Evolutionary conservation across 1,140 invertebrate genomes (phyloP).

Genomic region (Mercenaria mercenaria): DNA sequence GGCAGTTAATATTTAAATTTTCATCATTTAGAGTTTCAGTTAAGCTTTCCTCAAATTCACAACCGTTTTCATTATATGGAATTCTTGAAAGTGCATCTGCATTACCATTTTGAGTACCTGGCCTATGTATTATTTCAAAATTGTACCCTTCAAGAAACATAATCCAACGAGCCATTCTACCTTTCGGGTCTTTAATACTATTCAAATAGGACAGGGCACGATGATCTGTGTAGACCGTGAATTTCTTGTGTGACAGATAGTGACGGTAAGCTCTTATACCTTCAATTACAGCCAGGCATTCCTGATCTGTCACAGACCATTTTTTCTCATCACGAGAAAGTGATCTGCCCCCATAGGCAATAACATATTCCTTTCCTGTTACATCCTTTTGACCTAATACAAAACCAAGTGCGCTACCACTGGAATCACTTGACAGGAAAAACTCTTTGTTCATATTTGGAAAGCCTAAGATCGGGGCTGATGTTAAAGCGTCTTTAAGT

Average conservation of each 20-base stretch:
- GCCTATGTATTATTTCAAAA: constrained; percentile 44
- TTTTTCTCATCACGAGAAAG: constrained; percentile 81
- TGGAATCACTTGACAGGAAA: constrained; percentile 72
- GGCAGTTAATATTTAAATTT: too few species aligned
- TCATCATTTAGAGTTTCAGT: too few species aligned
- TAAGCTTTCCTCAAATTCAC: too few species aligned
- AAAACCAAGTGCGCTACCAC: constrained; percentile 58
- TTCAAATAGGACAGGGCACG: constrained; percentile 35
- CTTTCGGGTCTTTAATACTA: constrained; percentile 35
- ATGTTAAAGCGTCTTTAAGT: constrained; percentile 68
- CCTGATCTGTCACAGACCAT: constrained; percentile 50
- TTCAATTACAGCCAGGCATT: constrained; percentile 65
- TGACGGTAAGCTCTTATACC: constrained; percentile 48
- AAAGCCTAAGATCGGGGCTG: constrained; percentile 71
- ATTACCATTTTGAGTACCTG: constrained; percentile 31
- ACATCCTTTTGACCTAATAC: constrained; percentile 69
- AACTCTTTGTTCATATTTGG: constrained; percentile 69
- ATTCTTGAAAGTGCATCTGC: constrained; percentile 55
- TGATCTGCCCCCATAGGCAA: constrained; percentile 80
- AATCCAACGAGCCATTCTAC: constrained; percentile 53
- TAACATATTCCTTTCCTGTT: constrained; percentile 58
- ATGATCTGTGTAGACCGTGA: constrained; percentile 63
- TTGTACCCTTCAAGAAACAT: constrained; percentile 45
- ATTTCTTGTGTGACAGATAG: constrained; percentile 57
- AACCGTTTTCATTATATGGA: too few species aligned